Percentiles rank a stretch among this genome's conserved stretches.
Evolutionary conservation across 2,797 vertebrate species (phyloP).

Genomic region (Syngnathus rostellatus): DNA sequence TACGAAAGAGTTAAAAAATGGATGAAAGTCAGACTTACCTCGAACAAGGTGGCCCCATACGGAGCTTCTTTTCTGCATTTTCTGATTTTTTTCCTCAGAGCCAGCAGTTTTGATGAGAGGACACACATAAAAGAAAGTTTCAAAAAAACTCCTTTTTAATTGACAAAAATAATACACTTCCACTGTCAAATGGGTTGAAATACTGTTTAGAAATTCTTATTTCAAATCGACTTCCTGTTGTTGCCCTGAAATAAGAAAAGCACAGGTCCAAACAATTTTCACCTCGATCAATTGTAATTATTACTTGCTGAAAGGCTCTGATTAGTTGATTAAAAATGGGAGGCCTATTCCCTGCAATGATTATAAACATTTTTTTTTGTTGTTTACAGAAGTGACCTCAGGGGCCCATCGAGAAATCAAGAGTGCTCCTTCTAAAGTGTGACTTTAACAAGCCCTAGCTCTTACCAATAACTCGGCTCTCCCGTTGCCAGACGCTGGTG

Average conservation of each 20-base stretch:
- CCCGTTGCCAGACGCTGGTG: not conserved
- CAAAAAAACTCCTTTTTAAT: not conserved
- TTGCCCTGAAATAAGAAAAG: too few relatives aligned
- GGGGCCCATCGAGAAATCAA: not conserved
- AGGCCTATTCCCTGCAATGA: not conserved
- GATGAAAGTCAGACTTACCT: conserved; percentile 3
- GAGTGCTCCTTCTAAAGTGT: not conserved
- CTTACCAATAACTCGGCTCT: not conserved
- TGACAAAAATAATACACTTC: too few relatives aligned
- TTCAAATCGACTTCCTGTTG: too few relatives aligned
- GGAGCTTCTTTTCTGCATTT: not conserved
- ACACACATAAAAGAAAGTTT: not conserved
- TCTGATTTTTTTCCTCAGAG: not conserved
- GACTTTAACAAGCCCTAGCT: conserved; percentile 1
- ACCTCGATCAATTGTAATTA: not conserved
- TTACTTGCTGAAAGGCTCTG: not conserved
- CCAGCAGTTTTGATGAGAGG: not conserved
- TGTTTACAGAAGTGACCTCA: not conserved
- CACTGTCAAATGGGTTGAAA: too few relatives aligned
- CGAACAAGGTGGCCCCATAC: not conserved
- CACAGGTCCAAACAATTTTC: too few relatives aligned
- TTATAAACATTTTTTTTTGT: not conserved
- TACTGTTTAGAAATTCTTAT: too few relatives aligned
- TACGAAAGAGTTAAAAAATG: not conserved
- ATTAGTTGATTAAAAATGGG: not conserved